Evolutionary conservation across 2,888 invertebrate species (phyloP).

Genomic region (Agonum fuliginosum): DNA sequence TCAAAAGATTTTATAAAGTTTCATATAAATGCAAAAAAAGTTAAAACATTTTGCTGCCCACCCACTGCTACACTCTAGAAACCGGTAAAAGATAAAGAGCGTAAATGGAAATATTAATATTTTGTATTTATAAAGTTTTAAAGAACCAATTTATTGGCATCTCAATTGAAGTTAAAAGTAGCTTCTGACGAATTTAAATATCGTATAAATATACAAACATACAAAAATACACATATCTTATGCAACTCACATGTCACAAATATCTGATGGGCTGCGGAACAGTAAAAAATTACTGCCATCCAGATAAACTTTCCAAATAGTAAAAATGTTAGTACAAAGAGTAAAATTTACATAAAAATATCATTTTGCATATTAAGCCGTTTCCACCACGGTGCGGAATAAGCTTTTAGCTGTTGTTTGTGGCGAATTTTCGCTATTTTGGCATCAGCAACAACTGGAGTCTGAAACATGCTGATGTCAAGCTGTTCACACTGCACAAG

Average conservation of each 20-base stretch:
- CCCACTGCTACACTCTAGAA: too few relatives aligned
- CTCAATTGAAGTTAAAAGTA: too few relatives aligned
- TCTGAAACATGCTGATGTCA: slow-evolving; percentile 53
- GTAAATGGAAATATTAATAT: too few relatives aligned
- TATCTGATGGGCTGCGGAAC: background rate
- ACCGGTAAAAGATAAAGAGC: too few relatives aligned
- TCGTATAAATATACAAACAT: background rate
- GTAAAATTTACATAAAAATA: slow-evolving; percentile 19
- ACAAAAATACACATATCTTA: background rate
- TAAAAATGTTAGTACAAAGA: background rate
- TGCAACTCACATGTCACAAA: background rate
- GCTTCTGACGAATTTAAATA: too few relatives aligned
- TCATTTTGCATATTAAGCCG: slow-evolving; percentile 38
- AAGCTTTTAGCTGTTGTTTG: slow-evolving; percentile 52
- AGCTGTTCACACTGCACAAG: slow-evolving; percentile 46
- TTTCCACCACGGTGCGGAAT: slow-evolving; percentile 57
- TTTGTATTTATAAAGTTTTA: too few relatives aligned
- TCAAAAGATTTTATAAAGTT: too few relatives aligned
- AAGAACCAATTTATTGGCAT: too few relatives aligned
- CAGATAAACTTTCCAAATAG: background rate
- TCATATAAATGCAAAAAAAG: too few relatives aligned
- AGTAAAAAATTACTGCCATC: background rate
- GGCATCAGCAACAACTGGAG: slow-evolving; percentile 54
- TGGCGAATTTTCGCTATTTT: slow-evolving; percentile 52
- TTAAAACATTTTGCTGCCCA: too few relatives aligned